Evolutionary conservation across 2,888 invertebrate species (phyloP), one percentile per base, ranked within the genome.

Genomic region (Microctonus brassicae): DNA sequence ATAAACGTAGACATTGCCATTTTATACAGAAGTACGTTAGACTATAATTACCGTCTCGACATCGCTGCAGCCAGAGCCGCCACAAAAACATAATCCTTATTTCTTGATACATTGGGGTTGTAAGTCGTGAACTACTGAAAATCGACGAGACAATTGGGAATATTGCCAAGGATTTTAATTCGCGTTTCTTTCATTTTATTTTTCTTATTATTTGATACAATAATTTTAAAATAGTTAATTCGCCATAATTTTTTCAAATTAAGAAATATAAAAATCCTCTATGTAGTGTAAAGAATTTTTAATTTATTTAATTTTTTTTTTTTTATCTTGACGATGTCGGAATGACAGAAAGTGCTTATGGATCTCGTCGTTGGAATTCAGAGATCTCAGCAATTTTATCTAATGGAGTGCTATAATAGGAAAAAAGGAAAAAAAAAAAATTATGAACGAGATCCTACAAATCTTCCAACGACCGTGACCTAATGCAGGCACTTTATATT

Each of bases 101-200:
- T 81, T 77, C 76, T 75, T 76, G 78, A 81, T 79, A 74, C 75
- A 80, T 77, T 74, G 74, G 65, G 69, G 64, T 70, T 29, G 17
- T 34, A 11, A 26, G 55, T 69, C 69, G 36, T 52, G 60, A 63
- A 33, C 70, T 73, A 6, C 64, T 61, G 58, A 65, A 76, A 73
- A 82, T 83, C 78, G 79, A 80, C 82, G 78, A 79, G 79, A 76
- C 82, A 80, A 82, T 82, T 83, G 80, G 82, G 82, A 80, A 53
- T 67, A 47, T 20, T 63, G 83, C 82, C 83, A 83, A 79, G 64
- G 75, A 68, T 42, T 69, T 42, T 47, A 24, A 7, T 55, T 9
- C 10, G 2, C 26, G 4, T 7, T 11, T 13, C n/a, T 9, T 0
- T 2, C 10, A 9, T 5, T 55, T 24, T 1, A 11, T 55, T 10